Base-by-base conservation (phyloP, 2,113 vertebrate genomes). In the Bufo gargarizans region DNA sequence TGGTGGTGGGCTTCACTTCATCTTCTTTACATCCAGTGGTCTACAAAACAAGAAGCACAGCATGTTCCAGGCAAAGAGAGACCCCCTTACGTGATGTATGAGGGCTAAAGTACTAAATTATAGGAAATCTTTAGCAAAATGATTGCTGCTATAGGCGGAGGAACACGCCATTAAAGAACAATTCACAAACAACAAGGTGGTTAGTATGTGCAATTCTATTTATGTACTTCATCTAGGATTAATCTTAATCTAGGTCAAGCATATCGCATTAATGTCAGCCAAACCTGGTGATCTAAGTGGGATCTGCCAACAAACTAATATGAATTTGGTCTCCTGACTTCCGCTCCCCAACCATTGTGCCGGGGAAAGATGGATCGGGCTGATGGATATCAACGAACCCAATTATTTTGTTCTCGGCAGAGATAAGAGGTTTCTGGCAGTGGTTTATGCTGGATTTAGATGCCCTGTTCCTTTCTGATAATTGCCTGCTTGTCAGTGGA, bases 21-120 rank as follows among this genome's bases (percentile, higher is more conserved):
- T 84, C 61, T 67, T 85, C 83, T 74, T 76, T 76, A 85, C 53
- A 85, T 72, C 69, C 33, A 59, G 56, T 4, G 56, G 56, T 50
- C 63, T 69, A 33, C 6, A 49, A 12, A 67, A 50, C 17, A 55
- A 83, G 43, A n/a, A 71, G 61, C 61, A 84, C 63, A 84, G 82
- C 82, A 71, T 84, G 63, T 69, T 43, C 55, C 77, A 53, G 59
- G 33, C 43, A 50, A 43, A 16, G 33, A 43, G 16, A 55, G 7
- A 59, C 22, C 59, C 50, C 0, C 53, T 10, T 10, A 11, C 13
- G 7, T 59, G 22, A 16, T 8, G n/a, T 6, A 76, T 49, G 20
- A 76, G 19, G 45, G 4, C 47, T 20, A 20, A 76, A 19, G 16
- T 8, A 49, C 47, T 76, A 49, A 76, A 49, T 50, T 76, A 50